These are phyloP conservation scores for Verasper variegatus DNA, from an alignment of 2,113 vertebrate genomes.

Conservation along the genomic window DNA sequence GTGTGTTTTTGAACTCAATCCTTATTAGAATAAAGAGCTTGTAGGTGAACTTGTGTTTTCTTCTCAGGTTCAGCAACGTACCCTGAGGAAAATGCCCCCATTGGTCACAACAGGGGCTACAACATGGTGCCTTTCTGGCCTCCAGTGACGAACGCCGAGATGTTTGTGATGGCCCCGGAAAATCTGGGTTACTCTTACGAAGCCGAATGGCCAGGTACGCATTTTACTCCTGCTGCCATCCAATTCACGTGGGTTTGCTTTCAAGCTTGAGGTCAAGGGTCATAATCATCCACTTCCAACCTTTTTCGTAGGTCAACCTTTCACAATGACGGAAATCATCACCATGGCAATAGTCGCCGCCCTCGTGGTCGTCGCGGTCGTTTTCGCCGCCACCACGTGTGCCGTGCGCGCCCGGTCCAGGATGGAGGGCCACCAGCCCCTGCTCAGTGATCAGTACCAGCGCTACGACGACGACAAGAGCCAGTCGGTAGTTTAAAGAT, in stretches of 20 bases:
- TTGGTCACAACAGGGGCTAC: slow-evolving; percentile 93
- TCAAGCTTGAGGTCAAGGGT: not conserved
- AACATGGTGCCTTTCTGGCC: slow-evolving; percentile 99
- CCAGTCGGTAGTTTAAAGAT: slow-evolving; percentile 87
- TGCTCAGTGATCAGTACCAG: slow-evolving; percentile 92
- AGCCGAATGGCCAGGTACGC: slow-evolving; percentile 91
- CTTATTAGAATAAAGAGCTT: not conserved
- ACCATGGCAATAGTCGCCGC: slow-evolving; percentile 88
- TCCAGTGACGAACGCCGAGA: slow-evolving; percentile 92
- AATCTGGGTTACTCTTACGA: slow-evolving; percentile 95
- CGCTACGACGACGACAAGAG: slow-evolving; percentile 90
- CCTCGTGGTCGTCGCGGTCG: slow-evolving; percentile 86
- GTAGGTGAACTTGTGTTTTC: slow-evolving; percentile 6
- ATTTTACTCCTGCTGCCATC: not conserved
- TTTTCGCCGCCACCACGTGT: slow-evolving; percentile 86
- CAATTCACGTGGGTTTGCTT: not conserved
- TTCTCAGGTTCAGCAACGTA: slow-evolving; percentile 85
- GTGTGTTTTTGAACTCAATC: not conserved
- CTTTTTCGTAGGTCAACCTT: slow-evolving; percentile 78
- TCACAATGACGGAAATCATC: slow-evolving; percentile 90
- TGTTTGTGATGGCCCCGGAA: slow-evolving; percentile 92
- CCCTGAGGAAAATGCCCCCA: slow-evolving; percentile 94
- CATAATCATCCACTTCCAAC: not conserved
- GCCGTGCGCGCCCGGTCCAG: slow-evolving; percentile 81
- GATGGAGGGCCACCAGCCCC: slow-evolving; percentile 88